Conservation (phyloP, 2,797 vertebrate species). For the Sebastes hubbsi region DNA sequence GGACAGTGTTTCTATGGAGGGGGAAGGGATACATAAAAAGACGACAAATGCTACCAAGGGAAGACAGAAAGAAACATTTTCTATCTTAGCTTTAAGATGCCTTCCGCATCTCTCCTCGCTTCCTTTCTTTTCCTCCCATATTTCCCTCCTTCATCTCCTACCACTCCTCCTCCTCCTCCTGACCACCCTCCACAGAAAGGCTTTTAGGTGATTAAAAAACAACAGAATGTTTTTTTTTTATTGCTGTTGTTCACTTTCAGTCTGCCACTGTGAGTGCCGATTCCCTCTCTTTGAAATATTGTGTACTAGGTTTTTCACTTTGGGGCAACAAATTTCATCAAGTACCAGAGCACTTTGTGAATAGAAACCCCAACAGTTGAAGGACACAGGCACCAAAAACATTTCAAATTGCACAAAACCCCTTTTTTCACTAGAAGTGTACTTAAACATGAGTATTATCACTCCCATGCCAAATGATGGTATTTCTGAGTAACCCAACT, state of each 20-base stretch:
- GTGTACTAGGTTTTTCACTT: slow-evolving; percentile 12
- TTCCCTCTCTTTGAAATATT: slow-evolving; percentile 41
- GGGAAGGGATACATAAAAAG: not conserved
- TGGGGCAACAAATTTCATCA: slow-evolving; percentile 1
- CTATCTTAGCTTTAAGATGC: slow-evolving; percentile 1
- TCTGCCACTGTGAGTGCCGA: slow-evolving; percentile 11
- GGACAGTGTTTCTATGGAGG: not conserved
- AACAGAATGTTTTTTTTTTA: slow-evolving; percentile 10
- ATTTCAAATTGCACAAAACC: not conserved
- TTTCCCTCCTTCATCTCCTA: slow-evolving; percentile 21
- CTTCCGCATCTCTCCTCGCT: slow-evolving; percentile 11
- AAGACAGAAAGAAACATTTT: slow-evolving; percentile 12
- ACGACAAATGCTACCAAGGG: not conserved
- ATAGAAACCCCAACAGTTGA: not conserved
- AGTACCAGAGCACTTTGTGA: not conserved
- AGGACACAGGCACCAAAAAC: not conserved
- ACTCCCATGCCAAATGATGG: not conserved
- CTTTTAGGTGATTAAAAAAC: slow-evolving; percentile 75
- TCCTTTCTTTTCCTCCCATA: slow-evolving; percentile 33
- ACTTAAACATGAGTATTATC: not conserved
- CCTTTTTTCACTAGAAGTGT: not conserved
- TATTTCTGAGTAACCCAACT: not conserved
- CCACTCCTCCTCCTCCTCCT: not conserved
- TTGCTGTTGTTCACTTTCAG: slow-evolving; percentile 48
- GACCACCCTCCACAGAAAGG: slow-evolving; percentile 40